A percentile compares a stretch with the other conserved stretches of the same genome.
Conservation (phyloP, 2,888 invertebrate species). For the Bhutanitis thaidina region DNA sequence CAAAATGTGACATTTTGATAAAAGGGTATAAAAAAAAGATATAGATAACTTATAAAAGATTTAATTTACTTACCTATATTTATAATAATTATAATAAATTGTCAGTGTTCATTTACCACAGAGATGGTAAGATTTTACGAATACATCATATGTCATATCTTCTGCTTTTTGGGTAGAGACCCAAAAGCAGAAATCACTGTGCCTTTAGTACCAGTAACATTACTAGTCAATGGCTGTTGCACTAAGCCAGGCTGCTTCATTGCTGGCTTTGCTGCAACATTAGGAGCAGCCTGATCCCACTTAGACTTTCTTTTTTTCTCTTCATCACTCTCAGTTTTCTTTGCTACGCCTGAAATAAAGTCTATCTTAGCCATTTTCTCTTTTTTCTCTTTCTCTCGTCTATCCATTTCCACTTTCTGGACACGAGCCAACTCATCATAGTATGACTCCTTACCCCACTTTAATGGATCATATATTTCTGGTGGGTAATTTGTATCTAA, state of each 20-base stretch:
- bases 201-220: slow-evolving; percentile 93
- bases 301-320: slow-evolving; percentile 93
- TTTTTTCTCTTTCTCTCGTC: slow-evolving; percentile 93
- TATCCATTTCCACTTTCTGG: slow-evolving; percentile 95
- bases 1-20: too few species aligned
- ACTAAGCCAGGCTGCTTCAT: slow-evolving; percentile 85
- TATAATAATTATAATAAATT: neutral
- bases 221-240: slow-evolving; percentile 87
- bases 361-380: slow-evolving; percentile 90
- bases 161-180: slow-evolving; percentile 90
- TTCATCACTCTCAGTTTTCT: slow-evolving; percentile 84
- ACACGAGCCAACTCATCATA: slow-evolving; percentile 95
- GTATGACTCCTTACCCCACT: slow-evolving; percentile 95
- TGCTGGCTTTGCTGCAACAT: slow-evolving; percentile 76
- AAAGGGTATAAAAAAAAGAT: too few species aligned
- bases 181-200: slow-evolving; percentile 97
- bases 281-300: slow-evolving; percentile 92
- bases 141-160: slow-evolving; percentile 51
- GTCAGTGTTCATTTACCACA: neutral
- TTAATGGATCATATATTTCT: slow-evolving; percentile 94
- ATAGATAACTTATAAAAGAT: slow-evolving; percentile 4
- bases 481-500: slow-evolving; percentile 97
- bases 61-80: neutral
- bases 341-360: slow-evolving; percentile 87
- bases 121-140: neutral